Conservation (phyloP, 2,888 invertebrate species). For the Drosophila mercatorum region DNA sequence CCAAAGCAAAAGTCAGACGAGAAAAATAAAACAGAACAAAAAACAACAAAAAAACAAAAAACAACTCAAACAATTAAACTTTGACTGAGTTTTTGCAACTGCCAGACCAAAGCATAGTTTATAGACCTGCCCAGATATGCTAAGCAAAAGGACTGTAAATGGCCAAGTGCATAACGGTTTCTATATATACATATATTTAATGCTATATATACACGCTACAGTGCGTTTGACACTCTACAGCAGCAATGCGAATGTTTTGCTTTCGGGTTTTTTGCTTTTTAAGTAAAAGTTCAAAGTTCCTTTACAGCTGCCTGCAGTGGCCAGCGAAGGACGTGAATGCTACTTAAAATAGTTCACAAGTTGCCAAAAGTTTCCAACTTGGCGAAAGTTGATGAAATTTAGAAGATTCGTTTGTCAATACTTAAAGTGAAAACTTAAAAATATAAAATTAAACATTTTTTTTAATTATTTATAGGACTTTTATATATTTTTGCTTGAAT, state of each 20-base stretch:
- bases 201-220: neutral
- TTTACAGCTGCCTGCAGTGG: neutral
- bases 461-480: neutral
- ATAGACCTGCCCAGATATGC: constrained; percentile 45
- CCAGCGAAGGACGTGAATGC: neutral
- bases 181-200: neutral
- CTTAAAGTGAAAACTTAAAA: neutral
- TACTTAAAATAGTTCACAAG: neutral
- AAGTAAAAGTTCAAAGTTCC: constrained; percentile 12
- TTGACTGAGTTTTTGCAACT: constrained; percentile 62
- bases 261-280: neutral
- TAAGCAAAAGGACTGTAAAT: constrained; percentile 57
- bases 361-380: neutral
- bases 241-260: constrained; percentile 15
- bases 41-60: constrained; percentile 6
- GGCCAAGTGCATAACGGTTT: constrained; percentile 13
- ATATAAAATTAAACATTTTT: neutral
- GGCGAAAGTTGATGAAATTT: neutral
- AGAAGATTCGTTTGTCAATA: neutral
- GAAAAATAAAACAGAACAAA: constrained; percentile 11
- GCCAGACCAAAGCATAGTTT: constrained; percentile 62
- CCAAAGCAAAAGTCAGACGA: constrained; percentile 51
- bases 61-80: constrained; percentile 74
- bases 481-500: neutral
- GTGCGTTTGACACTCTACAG: constrained; percentile 33